Evolutionary conservation across 1,140 invertebrate genomes (phyloP).

Genomic region (Aphelenchoides fujianensis): DNA sequence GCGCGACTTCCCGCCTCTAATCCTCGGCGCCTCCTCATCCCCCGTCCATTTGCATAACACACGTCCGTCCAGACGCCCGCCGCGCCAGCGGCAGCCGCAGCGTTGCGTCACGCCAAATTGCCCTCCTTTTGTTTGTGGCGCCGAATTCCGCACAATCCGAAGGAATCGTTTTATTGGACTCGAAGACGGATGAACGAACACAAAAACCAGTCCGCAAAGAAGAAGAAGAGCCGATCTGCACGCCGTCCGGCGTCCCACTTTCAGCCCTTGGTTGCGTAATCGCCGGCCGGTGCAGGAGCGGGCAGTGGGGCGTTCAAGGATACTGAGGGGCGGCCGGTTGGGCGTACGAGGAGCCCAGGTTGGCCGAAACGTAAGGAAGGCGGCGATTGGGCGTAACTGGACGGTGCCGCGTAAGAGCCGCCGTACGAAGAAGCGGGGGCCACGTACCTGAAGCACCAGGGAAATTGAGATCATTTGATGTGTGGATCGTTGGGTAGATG

Average conservation of each 20-base stretch:
- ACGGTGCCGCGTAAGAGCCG: background rate
- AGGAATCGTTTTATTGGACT: constrained; percentile 6
- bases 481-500: background rate
- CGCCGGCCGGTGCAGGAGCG: background rate
- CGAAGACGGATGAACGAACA: background rate
- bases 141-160: too few species aligned
- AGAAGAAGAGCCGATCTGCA: too few species aligned
- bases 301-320: background rate
- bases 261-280: background rate
- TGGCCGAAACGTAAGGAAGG: constrained; percentile 11
- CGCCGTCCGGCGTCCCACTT: background rate
- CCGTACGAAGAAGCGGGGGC: background rate
- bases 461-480: background rate
- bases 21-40: background rate
- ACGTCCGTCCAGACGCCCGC: background rate
- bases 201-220: too few species aligned
- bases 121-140: background rate
- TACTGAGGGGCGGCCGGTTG: background rate
- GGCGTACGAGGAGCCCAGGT: constrained; percentile 13
- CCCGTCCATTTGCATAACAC: background rate
- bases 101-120: background rate
- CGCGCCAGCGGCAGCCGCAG: background rate
- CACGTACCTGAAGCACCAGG: background rate
- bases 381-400: too few species aligned
- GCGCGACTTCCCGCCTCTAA: constrained; percentile 9